These are phyloP conservation scores for Amniataba percoides DNA, from an alignment of 2,797 vertebrate genomes.

Conservation along the genomic window DNA sequence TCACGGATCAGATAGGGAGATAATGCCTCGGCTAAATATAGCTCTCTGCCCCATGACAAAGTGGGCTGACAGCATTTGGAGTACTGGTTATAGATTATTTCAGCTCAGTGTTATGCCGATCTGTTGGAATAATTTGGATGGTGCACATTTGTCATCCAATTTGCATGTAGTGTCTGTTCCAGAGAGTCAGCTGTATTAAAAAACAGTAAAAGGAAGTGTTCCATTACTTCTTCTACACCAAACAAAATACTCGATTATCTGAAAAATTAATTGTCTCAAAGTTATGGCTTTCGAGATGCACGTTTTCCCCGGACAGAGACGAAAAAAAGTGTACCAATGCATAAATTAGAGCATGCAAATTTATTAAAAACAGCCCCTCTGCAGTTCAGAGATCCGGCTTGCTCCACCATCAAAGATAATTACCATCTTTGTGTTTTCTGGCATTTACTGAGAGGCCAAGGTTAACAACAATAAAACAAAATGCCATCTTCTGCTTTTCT, in stretches of 20 bases:
- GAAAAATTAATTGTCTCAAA: no score
- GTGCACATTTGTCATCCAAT: background rate
- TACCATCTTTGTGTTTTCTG: conserved; percentile 33
- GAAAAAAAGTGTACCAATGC: background rate
- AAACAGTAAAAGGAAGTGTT: background rate
- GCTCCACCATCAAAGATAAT: conserved; percentile 22
- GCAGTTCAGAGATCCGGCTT: background rate
- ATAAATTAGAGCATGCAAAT: conserved; percentile 1
- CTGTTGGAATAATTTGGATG: background rate
- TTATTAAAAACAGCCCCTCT: background rate
- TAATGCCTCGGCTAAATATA: conserved; percentile 72
- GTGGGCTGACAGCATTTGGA: conserved; percentile 43
- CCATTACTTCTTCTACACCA: background rate
- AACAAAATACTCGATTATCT: background rate
- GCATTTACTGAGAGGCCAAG: conserved; percentile 14
- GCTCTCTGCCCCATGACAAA: conserved; percentile 26
- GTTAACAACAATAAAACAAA: conserved; percentile 32
- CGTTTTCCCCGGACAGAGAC: background rate
- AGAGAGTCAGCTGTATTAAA: no score
- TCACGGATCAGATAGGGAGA: conserved; percentile 59
- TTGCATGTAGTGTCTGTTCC: background rate
- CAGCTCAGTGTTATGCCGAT: background rate
- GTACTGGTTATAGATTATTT: conserved; percentile 26
- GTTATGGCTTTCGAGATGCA: background rate
- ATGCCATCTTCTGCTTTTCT: conserved; percentile 18